Evolutionary conservation across 2,797 vertebrate species (phyloP).

Genomic region (Tenualosa ilisha): DNA sequence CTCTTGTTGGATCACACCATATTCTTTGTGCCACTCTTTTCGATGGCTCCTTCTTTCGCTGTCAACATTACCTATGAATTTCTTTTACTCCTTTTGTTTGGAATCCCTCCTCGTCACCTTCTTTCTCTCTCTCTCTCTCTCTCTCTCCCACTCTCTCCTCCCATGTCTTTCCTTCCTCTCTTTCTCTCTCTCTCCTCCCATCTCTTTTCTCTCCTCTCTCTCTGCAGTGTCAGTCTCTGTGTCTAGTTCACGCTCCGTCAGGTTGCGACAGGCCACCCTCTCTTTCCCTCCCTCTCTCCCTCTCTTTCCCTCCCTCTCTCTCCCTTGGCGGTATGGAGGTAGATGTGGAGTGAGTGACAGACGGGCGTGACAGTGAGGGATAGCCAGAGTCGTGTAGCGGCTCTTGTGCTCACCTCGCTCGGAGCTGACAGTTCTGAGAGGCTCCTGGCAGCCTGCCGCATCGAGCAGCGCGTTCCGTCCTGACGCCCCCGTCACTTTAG

Average conservation of each 20-base stretch:
- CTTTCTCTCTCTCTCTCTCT: slow-evolving; percentile 37
- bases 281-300: slow-evolving; percentile 45
- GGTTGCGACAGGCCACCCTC: slow-evolving; percentile 64
- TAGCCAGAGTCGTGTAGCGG: slow-evolving; percentile 47
- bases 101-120: slow-evolving; percentile 45
- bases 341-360: slow-evolving; percentile 45
- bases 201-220: slow-evolving; percentile 17
- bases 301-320: slow-evolving; percentile 42
- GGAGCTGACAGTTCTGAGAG: slow-evolving; percentile 67
- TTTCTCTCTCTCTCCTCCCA: slow-evolving; percentile 35
- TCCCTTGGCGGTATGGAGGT: slow-evolving; percentile 24
- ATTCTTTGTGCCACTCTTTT: background rate
- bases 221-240: slow-evolving; percentile 57
- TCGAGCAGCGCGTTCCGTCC: slow-evolving; percentile 38
- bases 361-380: slow-evolving; percentile 50
- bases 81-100: slow-evolving; percentile 31
- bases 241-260: slow-evolving; percentile 67
- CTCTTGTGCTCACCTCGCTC: slow-evolving; percentile 43
- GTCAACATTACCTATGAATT: slow-evolving; percentile 15
- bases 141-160: slow-evolving; percentile 51
- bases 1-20: background rate
- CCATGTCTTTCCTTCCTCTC: slow-evolving; percentile 51
- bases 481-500: slow-evolving; percentile 74
- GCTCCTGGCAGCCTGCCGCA: slow-evolving; percentile 18
- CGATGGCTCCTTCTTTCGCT: background rate